Evolutionary conservation across 2,113 vertebrate species (phyloP).

Genomic region (Halichoeres trimaculatus): DNA sequence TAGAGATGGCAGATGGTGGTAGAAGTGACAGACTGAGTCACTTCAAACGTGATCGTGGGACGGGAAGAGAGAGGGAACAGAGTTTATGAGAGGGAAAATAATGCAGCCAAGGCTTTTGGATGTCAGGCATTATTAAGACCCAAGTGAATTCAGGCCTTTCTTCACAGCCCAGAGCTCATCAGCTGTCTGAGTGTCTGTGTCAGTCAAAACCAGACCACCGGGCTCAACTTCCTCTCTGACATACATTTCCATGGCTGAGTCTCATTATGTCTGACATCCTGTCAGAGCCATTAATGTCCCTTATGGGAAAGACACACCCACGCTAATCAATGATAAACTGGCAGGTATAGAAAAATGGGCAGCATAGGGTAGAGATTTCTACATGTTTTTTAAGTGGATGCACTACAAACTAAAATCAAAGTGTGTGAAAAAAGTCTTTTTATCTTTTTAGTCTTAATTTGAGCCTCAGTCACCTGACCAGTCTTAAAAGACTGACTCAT

Average conservation of each 20-base stretch:
- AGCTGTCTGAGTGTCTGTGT: too few relatives aligned
- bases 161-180: slow-evolving; percentile 26
- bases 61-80: slow-evolving; percentile 8
- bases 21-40: slow-evolving; percentile 14
- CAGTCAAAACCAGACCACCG: slow-evolving; percentile 32
- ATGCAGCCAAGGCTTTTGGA: slow-evolving; percentile 4
- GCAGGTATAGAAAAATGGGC: slow-evolving; percentile 9
- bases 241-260: slow-evolving; percentile 53
- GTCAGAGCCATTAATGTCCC: slow-evolving; percentile 57
- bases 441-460: too few relatives aligned
- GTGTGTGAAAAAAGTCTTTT: too few relatives aligned
- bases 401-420: too few relatives aligned
- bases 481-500: too few relatives aligned
- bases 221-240: slow-evolving; percentile 51
- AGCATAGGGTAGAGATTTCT: too few relatives aligned
- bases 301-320: slow-evolving; percentile 11
- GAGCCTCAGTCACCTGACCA: too few relatives aligned
- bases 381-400: too few relatives aligned
- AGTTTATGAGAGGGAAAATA: neutral
- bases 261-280: slow-evolving; percentile 59
- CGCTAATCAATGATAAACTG: slow-evolving; percentile 1
- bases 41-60: slow-evolving; percentile 10
- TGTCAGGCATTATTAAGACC: slow-evolving; percentile 5
- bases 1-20: slow-evolving; percentile 32
- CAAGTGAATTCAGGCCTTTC: neutral